These are phyloP conservation scores for Cyclophora punctaria DNA, from an alignment of 2,888 invertebrate genomes.

Conservation along the genomic window DNA sequence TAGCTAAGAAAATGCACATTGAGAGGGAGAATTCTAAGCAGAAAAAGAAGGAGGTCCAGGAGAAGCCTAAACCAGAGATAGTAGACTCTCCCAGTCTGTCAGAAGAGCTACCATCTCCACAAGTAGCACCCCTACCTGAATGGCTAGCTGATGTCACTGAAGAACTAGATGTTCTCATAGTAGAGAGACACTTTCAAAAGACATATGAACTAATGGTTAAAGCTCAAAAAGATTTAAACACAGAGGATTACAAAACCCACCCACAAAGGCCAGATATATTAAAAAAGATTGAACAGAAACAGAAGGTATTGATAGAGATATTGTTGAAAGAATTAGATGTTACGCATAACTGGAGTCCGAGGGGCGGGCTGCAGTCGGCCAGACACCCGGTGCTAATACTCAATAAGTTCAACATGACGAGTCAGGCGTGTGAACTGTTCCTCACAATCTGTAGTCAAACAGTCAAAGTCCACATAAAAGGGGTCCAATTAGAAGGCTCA, in stretches of 20 bases:
- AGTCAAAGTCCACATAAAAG: slow-evolving; percentile 85
- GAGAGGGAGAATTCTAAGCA: slow-evolving; percentile 76
- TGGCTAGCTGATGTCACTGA: slow-evolving; percentile 95
- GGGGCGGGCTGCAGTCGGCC: slow-evolving; percentile 91
- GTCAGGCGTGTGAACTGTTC: slow-evolving; percentile 87
- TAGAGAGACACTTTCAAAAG: slow-evolving; percentile 96
- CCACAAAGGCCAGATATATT: slow-evolving; percentile 56
- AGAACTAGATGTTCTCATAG: slow-evolving; percentile 95
- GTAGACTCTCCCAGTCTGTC: slow-evolving; percentile 67
- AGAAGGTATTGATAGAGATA: slow-evolving; percentile 87
- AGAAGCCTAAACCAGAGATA: slow-evolving; percentile 54
- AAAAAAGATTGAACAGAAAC: slow-evolving; percentile 80
- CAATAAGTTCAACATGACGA: slow-evolving; percentile 80
- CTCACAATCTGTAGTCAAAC: slow-evolving; percentile 87
- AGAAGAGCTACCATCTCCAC: slow-evolving; percentile 60
- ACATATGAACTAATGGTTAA: slow-evolving; percentile 86
- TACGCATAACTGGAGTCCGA: slow-evolving; percentile 91
- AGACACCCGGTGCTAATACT: slow-evolving; percentile 89
- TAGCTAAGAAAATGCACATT: slow-evolving; percentile 88
- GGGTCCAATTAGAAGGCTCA: slow-evolving; percentile 86
- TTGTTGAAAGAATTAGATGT: slow-evolving; percentile 92
- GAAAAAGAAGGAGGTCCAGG: slow-evolving; percentile 61
- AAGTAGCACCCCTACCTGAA: slow-evolving; percentile 77
- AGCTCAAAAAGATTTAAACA: slow-evolving; percentile 56
- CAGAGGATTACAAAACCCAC: slow-evolving; percentile 55